phyloP scores from a whole-genome alignment of 1,140 invertebrate genomes.

The Hycleus cichorii region DNA sequence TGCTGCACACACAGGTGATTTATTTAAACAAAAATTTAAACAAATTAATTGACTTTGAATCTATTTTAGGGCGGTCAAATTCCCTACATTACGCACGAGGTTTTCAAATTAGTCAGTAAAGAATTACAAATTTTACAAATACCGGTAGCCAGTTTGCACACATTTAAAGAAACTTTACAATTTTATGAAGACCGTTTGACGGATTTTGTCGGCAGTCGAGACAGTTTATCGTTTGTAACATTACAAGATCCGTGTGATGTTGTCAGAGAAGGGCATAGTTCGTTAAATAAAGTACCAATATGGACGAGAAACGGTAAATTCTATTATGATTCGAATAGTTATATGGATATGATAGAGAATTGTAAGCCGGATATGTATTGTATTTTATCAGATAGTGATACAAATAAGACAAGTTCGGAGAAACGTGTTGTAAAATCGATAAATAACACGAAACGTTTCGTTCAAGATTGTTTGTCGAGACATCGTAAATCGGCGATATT shows the following conservation, averaged over 20 bases:
- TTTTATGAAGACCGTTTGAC: slow-evolving; percentile 45
- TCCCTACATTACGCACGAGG: slow-evolving; percentile 58
- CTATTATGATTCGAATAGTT: slow-evolving; percentile 52
- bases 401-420: slow-evolving; percentile 53
- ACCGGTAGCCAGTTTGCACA: slow-evolving; percentile 48
- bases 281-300: slow-evolving; percentile 56
- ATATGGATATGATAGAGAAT: slow-evolving; percentile 67
- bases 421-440: slow-evolving; percentile 65
- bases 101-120: slow-evolving; percentile 49
- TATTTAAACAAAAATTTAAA: slow-evolving; percentile 4
- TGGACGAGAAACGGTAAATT: slow-evolving; percentile 67
- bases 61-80: slow-evolving; percentile 50
- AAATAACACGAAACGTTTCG: slow-evolving; percentile 49
- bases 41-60: slow-evolving; percentile 3
- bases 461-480: slow-evolving; percentile 53
- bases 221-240: slow-evolving; percentile 52
- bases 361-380: slow-evolving; percentile 74
- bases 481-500: slow-evolving; percentile 48
- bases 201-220: slow-evolving; percentile 50
- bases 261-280: slow-evolving; percentile 59
- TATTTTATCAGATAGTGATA: slow-evolving; percentile 74
- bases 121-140: slow-evolving; percentile 49
- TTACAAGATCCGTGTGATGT: slow-evolving; percentile 57
- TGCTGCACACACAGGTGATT: slow-evolving; percentile 49
- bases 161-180: slow-evolving; percentile 47